A percentile compares a stretch with the other conserved stretches of the same genome.
Evolutionary conservation across 2,113 vertebrate genomes (phyloP).

Genomic region (Etheostoma spectabile): DNA sequence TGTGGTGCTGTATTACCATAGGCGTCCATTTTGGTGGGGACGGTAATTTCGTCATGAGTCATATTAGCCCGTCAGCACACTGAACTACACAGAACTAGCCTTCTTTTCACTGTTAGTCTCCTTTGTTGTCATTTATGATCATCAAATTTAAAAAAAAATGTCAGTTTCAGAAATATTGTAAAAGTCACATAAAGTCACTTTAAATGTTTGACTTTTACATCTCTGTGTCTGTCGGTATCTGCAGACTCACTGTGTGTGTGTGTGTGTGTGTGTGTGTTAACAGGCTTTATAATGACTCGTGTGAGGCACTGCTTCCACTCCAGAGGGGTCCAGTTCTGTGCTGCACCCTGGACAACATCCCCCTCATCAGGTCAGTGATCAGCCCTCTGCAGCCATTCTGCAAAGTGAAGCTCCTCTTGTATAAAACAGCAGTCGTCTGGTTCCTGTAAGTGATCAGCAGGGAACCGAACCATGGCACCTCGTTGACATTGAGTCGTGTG

Average conservation of each 20-base stretch:
- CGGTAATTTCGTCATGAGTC: too few species aligned
- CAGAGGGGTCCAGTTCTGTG: slow-evolving; percentile 83
- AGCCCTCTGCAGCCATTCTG: not conserved
- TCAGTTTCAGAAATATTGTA: too few species aligned
- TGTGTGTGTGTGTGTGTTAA: slow-evolving; percentile 45
- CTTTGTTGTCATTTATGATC: too few species aligned
- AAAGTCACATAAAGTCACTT: not conserved
- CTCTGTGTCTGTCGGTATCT: not conserved
- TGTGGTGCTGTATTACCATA: too few species aligned
- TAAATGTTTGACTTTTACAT: not conserved
- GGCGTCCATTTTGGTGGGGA: too few species aligned
- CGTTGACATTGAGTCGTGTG: too few species aligned
- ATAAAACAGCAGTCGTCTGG: not conserved
- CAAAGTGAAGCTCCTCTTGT: not conserved
- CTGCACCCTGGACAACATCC: slow-evolving; percentile 88
- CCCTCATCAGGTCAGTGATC: slow-evolving; percentile 86
- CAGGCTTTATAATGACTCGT: slow-evolving; percentile 89
- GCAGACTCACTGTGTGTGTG: not conserved
- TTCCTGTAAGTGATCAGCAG: not conserved
- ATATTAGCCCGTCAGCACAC: too few species aligned
- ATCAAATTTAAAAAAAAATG: too few species aligned
- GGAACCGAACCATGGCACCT: not conserved
- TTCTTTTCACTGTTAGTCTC: too few species aligned
- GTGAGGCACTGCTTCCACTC: slow-evolving; percentile 74
- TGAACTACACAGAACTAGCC: too few species aligned